A percentile compares a stretch with the other conserved stretches of the same genome.
phyloP scores from a whole-genome alignment of 1,140 invertebrate genomes.

The Conus betulinus region DNA sequence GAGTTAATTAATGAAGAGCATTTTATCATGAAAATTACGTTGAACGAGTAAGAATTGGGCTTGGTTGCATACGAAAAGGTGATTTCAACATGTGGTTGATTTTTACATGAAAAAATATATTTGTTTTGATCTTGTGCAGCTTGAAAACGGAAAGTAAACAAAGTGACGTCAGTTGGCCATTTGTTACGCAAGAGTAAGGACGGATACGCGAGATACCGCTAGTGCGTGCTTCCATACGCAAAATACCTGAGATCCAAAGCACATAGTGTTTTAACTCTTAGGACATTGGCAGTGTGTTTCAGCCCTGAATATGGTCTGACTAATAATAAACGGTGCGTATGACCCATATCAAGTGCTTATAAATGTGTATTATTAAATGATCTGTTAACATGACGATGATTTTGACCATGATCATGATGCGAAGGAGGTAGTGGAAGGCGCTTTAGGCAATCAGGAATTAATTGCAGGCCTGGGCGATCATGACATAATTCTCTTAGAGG shows the following conservation, averaged over 20 bases:
- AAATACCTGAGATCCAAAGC: too few relatives aligned
- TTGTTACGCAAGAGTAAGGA: neutral
- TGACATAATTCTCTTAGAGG: too few relatives aligned
- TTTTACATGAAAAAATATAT: neutral
- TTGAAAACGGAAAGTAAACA: slow-evolving; percentile 24
- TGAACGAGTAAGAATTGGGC: neutral
- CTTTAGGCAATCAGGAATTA: too few relatives aligned
- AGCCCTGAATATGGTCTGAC: slow-evolving; percentile 23
- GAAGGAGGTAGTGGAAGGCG: too few relatives aligned
- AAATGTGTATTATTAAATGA: too few relatives aligned
- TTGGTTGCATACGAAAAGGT: neutral
- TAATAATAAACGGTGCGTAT: slow-evolving; percentile 34
- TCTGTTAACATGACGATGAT: too few relatives aligned
- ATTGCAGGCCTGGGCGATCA: too few relatives aligned
- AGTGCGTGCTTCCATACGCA: too few relatives aligned
- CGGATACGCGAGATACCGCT: too few relatives aligned
- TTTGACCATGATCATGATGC: too few relatives aligned
- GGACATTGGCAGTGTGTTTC: neutral
- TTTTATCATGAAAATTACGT: neutral
- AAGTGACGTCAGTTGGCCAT: neutral
- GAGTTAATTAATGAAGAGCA: neutral
- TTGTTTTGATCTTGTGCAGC: neutral
- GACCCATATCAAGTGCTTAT: neutral
- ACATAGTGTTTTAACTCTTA: too few relatives aligned
- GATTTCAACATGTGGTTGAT: neutral